Evolutionary conservation across 2,113 vertebrate genomes (phyloP).

Genomic region (Ahaetulla prasina): DNA sequence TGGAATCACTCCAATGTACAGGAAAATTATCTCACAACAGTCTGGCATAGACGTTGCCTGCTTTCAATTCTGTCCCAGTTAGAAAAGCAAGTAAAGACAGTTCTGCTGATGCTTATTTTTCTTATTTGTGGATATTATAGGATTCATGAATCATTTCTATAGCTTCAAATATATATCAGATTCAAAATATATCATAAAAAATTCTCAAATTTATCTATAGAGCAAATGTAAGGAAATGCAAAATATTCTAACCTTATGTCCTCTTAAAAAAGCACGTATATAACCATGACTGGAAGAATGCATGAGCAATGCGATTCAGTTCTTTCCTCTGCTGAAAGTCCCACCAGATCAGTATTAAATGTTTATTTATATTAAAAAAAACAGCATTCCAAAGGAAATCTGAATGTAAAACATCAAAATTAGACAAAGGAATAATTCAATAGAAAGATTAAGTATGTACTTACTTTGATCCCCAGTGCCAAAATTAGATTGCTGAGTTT

Average conservation of each 20-base stretch:
- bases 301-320: not conserved
- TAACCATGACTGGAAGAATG: not conserved
- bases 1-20: not conserved
- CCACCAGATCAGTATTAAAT: not conserved
- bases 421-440: not conserved
- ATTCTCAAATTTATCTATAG: not conserved
- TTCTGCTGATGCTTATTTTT: not conserved
- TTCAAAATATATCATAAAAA: not conserved
- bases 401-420: not conserved
- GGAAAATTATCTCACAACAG: not conserved
- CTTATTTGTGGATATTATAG: not conserved
- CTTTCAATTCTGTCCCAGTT: not conserved
- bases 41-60: not conserved
- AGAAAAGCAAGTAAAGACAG: not conserved
- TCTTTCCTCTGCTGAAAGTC: not conserved
- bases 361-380: not conserved
- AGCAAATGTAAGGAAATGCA: fast-evolving
- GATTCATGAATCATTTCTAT: not conserved
- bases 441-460: constrained; percentile 62
- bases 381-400: not conserved
- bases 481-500: constrained; percentile 82
- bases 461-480: constrained; percentile 87
- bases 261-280: not conserved
- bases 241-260: not conserved
- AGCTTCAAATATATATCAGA: not conserved